Evolutionary conservation across 2,888 invertebrate species (phyloP), one percentile per base, ranked within the genome.

Genomic region (Lamproptera curius): DNA sequence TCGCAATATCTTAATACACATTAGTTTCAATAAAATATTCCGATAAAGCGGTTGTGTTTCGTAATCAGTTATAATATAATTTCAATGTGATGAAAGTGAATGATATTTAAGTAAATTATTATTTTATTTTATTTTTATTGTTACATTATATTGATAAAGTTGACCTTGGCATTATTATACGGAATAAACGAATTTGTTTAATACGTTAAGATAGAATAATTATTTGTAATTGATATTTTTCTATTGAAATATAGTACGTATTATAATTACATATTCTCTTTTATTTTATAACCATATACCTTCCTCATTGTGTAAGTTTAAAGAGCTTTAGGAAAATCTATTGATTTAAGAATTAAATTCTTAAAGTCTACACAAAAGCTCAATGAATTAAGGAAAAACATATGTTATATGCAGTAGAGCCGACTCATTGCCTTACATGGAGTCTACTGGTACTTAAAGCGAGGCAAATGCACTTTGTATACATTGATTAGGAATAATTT

Each of bases 211-310:
- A 45, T 28, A 23, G 34, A 14, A 33, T 38, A 35, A 28, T 46
- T 31, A 37, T 20, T 35, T 47, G 17, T 46, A 41, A 41, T 15
- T 47, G 42, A 47, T 47, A 47, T 42, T 47, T 47, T 47, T 47
- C 26, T 42, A 47, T 47, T 42, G 16, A 20, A 47, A 47, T 47
- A 47, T 47, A 47, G 37, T 37, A 17, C 31, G 8, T 23, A 39
- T 2, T 34, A 42, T 11, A 15, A 42, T 15, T 10, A 28, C 11
- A 20, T 20, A 20, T 40, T 41, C 20, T 34, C 36, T 47, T 47
- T 4, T 11, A 13, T 33, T 42, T 10, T 28, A 28, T 13, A 9
- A 28, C 20, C 3, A 20, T 20, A 20, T 20, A 3, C 20, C 20
- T 20, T 6, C 20, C n/a, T n/a, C n/a, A n/a, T n/a, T n/a, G n/a